Evolutionary conservation across 2,888 invertebrate species (phyloP).

Genomic region (Dioctria rufipes): DNA sequence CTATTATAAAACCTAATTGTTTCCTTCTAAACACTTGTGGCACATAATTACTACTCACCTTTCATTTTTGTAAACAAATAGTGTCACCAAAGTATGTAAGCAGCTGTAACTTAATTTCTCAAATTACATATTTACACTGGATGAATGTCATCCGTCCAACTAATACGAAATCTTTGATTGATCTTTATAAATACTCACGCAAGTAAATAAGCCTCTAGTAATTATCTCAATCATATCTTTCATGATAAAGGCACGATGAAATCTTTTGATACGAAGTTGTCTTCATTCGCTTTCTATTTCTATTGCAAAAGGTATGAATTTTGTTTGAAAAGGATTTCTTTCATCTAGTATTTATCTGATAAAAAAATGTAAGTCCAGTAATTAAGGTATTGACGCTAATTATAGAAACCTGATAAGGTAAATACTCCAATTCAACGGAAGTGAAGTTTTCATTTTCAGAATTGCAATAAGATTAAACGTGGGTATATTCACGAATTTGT

Average conservation of each 20-base stretch:
- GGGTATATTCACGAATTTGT: background rate
- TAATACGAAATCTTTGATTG: background rate
- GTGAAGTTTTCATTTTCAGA: too few species aligned
- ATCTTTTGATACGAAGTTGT: background rate
- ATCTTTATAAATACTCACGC: background rate
- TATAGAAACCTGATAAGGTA: background rate
- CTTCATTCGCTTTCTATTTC: background rate
- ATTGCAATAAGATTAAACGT: background rate
- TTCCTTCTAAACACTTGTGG: background rate
- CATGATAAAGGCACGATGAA: background rate
- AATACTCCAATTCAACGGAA: background rate
- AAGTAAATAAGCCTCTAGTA: background rate
- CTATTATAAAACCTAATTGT: background rate
- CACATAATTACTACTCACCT: background rate
- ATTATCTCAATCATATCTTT: background rate
- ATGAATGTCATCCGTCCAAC: background rate
- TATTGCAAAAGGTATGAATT: background rate
- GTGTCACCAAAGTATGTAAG: background rate
- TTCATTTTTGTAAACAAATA: too few species aligned
- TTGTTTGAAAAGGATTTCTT: background rate
- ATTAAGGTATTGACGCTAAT: background rate
- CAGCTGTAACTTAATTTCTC: background rate
- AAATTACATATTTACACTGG: background rate
- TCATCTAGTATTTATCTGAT: background rate
- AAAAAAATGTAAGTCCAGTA: background rate